Conservation (phyloP, 2,113 vertebrate species). For the Trichechus manatus region DNA sequence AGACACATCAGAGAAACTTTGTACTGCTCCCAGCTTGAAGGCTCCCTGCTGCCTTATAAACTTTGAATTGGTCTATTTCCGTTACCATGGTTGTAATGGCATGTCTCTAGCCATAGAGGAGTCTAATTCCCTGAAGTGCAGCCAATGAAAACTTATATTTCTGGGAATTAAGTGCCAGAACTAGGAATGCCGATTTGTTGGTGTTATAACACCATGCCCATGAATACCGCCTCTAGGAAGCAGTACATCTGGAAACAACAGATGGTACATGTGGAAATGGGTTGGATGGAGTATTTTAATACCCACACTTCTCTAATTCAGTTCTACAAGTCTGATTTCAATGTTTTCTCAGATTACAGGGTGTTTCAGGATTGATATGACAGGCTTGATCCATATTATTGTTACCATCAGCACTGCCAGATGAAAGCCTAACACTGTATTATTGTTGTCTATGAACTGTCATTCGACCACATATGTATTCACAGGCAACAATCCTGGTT, state of each 20-base stretch:
- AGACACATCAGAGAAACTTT: slow-evolving; percentile 76
- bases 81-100: slow-evolving; percentile 30
- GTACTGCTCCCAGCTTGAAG: slow-evolving; percentile 66
- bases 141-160: slow-evolving; percentile 61
- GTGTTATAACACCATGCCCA: slow-evolving; percentile 74
- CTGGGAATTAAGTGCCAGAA: slow-evolving; percentile 73
- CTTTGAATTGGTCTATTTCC: slow-evolving; percentile 71
- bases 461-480: slow-evolving; percentile 77
- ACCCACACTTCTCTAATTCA: slow-evolving; percentile 87
- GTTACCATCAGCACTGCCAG: slow-evolving; percentile 74
- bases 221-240: slow-evolving; percentile 83
- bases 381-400: slow-evolving; percentile 82
- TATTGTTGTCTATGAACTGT: slow-evolving; percentile 81
- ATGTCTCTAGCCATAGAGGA: slow-evolving; percentile 42
- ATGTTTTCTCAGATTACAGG: slow-evolving; percentile 86
- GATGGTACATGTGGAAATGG: slow-evolving; percentile 88
- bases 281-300: slow-evolving; percentile 87
- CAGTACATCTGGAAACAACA: slow-evolving; percentile 90
- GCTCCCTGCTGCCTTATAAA: slow-evolving; percentile 73
- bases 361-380: slow-evolving; percentile 85
- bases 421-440: slow-evolving; percentile 82
- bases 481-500: slow-evolving; percentile 67
- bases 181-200: slow-evolving; percentile 73
- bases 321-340: slow-evolving; percentile 87
- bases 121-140: slow-evolving; percentile 21